Percentiles rank a stretch among this genome's conserved stretches.
phyloP scores from a whole-genome alignment of 2,113 vertebrate species.

The Gyps fulvus region DNA sequence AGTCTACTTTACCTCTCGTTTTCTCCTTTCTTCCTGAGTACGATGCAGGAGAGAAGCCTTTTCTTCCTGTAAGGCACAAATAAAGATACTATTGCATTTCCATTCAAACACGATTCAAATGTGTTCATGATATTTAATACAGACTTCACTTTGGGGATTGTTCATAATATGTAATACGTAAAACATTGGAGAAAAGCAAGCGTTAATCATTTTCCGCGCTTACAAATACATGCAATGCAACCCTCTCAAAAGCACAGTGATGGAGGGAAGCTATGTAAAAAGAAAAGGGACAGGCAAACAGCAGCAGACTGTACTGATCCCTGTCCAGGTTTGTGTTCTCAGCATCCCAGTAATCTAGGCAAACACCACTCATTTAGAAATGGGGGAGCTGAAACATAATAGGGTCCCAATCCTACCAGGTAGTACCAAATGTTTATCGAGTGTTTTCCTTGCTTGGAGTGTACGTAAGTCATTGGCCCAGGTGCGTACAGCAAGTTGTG shows the following conservation, averaged over 20 bases:
- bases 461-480: neutral
- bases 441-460: neutral
- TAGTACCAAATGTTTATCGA: neutral
- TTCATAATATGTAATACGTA: rapidly evolving
- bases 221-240: neutral
- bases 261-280: neutral
- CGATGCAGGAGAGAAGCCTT: slow-evolving; percentile 96
- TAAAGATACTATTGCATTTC: neutral
- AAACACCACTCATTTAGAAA: neutral
- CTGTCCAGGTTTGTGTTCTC: neutral
- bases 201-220: neutral
- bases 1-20: slow-evolving; percentile 86
- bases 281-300: neutral
- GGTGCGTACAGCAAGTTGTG: neutral
- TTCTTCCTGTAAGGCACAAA: slow-evolving; percentile 83
- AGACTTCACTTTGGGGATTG: neutral
- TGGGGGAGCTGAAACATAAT: neutral
- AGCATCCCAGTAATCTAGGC: neutral
- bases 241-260: neutral
- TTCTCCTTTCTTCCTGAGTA: slow-evolving; percentile 95
- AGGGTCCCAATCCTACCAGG: neutral
- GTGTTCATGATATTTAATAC: neutral
- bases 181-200: neutral
- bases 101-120: neutral
- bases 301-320: neutral